These are phyloP conservation scores for Globodera ellingtonae DNA, from an alignment of 1,140 invertebrate genomes.

Conservation along the genomic window DNA sequence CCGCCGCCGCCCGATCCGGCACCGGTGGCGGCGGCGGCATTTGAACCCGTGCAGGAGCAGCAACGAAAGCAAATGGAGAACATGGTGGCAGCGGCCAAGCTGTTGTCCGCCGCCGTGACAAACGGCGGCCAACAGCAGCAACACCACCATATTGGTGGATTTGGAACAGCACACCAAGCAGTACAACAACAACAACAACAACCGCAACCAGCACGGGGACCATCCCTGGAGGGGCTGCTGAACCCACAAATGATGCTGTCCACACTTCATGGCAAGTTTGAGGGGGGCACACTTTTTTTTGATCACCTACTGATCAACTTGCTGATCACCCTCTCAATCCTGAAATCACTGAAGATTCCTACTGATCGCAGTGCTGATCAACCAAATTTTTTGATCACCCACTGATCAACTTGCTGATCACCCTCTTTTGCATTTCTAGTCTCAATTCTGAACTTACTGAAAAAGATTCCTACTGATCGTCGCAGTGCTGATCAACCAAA, in stretches of 20 bases:
- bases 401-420: background rate
- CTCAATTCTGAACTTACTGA: background rate
- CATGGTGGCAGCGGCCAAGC: background rate
- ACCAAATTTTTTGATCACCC: too few species aligned
- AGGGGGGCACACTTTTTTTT: too few species aligned
- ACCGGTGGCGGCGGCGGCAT: background rate
- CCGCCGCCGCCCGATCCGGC: slow-evolving; percentile 18
- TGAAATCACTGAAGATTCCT: too few species aligned
- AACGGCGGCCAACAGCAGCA: slow-evolving; percentile 9
- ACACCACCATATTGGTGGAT: background rate
- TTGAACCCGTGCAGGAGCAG: background rate
- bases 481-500: too few species aligned
- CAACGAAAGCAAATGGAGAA: background rate
- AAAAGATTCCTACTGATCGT: background rate
- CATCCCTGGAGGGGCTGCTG: slow-evolving; percentile 36
- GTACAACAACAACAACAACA: slow-evolving; percentile 24
- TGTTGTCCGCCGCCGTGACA: background rate
- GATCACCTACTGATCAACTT: too few species aligned
- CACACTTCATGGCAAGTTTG: slow-evolving; percentile 43
- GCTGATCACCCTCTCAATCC: background rate
- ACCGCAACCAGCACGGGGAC: slow-evolving; percentile 28
- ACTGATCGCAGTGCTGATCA: too few species aligned
- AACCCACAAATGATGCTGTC: slow-evolving; percentile 44
- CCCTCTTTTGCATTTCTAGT: too few species aligned
- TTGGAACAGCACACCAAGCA: background rate